A percentile compares a stretch with the other conserved stretches of the same genome.
Conservation (phyloP, 2,113 vertebrate genomes). For the Stigmatopora argus region DNA sequence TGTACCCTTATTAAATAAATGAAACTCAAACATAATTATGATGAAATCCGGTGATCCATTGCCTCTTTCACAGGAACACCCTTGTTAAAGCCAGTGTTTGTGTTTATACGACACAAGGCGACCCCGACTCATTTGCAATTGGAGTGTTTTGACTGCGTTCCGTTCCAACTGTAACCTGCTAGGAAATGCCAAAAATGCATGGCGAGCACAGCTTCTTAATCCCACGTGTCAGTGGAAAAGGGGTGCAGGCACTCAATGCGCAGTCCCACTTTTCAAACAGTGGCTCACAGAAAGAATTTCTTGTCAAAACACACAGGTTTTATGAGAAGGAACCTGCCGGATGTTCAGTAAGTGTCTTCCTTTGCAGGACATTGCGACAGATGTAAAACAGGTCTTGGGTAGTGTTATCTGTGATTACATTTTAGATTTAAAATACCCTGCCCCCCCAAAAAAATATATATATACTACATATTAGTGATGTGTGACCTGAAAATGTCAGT, state of each 20-base stretch:
- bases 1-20: no score
- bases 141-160: not conserved
- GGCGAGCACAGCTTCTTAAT: not conserved
- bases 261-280: constrained; percentile 49
- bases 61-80: not conserved
- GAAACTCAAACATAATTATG: not conserved
- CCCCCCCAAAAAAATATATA: not conserved
- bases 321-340: constrained; percentile 54
- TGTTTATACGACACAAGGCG: not conserved
- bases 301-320: constrained; percentile 67
- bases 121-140: not conserved
- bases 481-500: no score
- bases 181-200: not conserved
- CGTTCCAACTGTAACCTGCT: not conserved
- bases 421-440: not conserved
- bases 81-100: not conserved
- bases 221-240: constrained; percentile 21
- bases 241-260: constrained; percentile 25
- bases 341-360: constrained; percentile 55
- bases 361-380: constrained; percentile 38
- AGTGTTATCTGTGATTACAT: constrained; percentile 1
- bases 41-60: not conserved
- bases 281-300: constrained; percentile 57
- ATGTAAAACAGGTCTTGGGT: constrained; percentile 33
- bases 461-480: no score